Evolutionary conservation across 1,140 invertebrate genomes (phyloP), one percentile per base, ranked within the genome.

Genomic region (Anthonomus grandis): DNA sequence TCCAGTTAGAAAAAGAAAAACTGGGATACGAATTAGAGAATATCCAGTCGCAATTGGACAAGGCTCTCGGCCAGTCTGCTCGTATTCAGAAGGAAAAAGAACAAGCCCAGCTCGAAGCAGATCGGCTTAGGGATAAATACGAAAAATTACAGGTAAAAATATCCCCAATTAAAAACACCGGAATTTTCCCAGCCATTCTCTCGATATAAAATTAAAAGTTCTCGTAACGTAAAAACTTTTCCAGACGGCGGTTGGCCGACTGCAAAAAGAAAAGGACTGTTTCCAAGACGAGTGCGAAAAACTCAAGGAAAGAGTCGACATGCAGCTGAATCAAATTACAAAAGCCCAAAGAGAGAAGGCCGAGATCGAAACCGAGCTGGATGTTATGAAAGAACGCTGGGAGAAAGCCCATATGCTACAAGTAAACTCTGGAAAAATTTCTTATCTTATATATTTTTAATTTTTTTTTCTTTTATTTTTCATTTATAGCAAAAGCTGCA

Each of bases 1-100:
- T 93, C 67, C 89, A 93, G 83, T 83, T 91, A 67, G 92, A 95
- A 70, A 90, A 89, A 59, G 92, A 94, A 75, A 93, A 95, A 71
- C 82, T 88, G 54, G 85, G 81, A 46, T 94, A 91, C 71, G 91
- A 94, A 71, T 91, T 90, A 69, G 91, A 93, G 59, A 91, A 90
- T 65, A 75, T 92, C 54, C 90, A 94, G 72, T 89, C 89, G 46
- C 91, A 95, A 74, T 77, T 94, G 70, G 92, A 94, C 75, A 94
- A 94, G 76, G 84, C 88, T 13, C 79, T 93, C 18, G 90, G 88
- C 4, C 91, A 93, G 71, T 84, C 89, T 21, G 85, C 88, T 12
- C 79, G 91, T 37, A 82, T 93, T 64, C 90, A 93, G 72, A 94
- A 94, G 72, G 93, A 96, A 72, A 82, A 89, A 55, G 93, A 96